Evolutionary conservation across 2,113 vertebrate genomes (phyloP).

Genomic region (Psittacara wagleri): DNA sequence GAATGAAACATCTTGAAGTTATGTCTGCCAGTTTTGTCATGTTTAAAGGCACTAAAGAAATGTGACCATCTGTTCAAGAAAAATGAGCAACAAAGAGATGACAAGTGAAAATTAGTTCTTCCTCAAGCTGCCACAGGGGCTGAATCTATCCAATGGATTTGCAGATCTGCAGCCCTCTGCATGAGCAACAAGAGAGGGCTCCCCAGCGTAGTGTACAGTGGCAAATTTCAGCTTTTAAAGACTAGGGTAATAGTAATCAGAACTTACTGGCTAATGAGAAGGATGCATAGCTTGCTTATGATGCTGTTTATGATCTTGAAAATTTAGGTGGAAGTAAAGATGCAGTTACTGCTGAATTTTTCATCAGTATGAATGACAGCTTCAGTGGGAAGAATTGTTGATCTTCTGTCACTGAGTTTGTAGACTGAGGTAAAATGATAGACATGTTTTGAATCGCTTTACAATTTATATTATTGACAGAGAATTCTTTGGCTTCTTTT

Average conservation of each 20-base stretch:
- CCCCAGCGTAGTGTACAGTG: background rate
- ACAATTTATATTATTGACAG: background rate
- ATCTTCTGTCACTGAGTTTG: background rate
- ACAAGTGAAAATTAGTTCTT: background rate
- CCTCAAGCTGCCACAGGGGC: background rate
- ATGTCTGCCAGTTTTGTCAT: background rate
- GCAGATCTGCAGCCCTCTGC: background rate
- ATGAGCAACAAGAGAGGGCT: background rate
- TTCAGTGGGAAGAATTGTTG: background rate
- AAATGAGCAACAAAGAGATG: background rate
- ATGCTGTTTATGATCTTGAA: background rate
- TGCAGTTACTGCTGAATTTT: background rate
- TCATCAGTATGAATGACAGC: background rate
- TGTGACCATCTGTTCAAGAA: background rate
- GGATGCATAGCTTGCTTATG: background rate
- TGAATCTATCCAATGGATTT: background rate
- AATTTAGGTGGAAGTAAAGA: background rate
- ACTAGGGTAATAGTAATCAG: background rate
- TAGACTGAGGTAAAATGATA: background rate
- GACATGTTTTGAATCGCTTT: background rate
- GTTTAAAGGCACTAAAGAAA: background rate
- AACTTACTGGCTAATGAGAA: background rate
- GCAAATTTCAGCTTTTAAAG: background rate
- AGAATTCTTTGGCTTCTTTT: background rate
- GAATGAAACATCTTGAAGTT: background rate